These are phyloP conservation scores for Selenia dentaria DNA, from an alignment of 2,888 invertebrate species.

Conservation along the genomic window DNA sequence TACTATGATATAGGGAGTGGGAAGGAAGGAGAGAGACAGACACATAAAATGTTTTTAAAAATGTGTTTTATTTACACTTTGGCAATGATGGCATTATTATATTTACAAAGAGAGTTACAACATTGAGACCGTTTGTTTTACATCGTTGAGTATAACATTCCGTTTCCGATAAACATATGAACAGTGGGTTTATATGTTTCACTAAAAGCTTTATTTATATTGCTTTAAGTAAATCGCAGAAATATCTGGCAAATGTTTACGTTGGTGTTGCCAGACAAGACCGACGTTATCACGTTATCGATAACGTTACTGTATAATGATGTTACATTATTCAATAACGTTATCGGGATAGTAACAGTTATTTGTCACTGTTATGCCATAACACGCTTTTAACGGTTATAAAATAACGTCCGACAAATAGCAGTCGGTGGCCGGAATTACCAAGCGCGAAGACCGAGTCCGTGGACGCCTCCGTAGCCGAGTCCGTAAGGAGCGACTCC, in stretches of 20 bases:
- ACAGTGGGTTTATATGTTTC: too few relatives aligned
- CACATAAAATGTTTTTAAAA: too few relatives aligned
- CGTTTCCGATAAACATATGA: too few relatives aligned
- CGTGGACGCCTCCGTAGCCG: constrained; percentile 22
- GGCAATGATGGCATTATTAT: constrained; percentile 81
- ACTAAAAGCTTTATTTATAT: constrained; percentile 40
- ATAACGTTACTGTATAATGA: constrained; percentile 32
- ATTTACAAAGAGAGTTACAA: constrained; percentile 83
- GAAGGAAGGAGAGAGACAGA: too few relatives aligned
- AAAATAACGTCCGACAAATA: constrained; percentile 13
- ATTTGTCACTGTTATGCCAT: constrained; percentile 15
- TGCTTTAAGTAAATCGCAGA: constrained; percentile 41
- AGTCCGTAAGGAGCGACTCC: constrained; percentile 39
- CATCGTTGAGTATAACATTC: constrained; percentile 53
- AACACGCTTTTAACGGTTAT: constrained; percentile 5
- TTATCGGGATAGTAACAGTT: constrained; percentile 22
- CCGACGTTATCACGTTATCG: constrained; percentile 33
- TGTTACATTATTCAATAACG: constrained; percentile 23
- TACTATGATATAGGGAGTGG: too few relatives aligned
- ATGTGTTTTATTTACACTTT: constrained; percentile 82
- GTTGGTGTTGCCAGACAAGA: constrained; percentile 44
- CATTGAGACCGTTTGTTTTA: constrained; percentile 66
- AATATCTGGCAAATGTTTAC: constrained; percentile 40
- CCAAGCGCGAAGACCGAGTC: constrained; percentile 58
- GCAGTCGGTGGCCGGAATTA: constrained; percentile 44